Conservation (phyloP, 2,888 invertebrate genomes). For the Phorcus lineatus region DNA sequence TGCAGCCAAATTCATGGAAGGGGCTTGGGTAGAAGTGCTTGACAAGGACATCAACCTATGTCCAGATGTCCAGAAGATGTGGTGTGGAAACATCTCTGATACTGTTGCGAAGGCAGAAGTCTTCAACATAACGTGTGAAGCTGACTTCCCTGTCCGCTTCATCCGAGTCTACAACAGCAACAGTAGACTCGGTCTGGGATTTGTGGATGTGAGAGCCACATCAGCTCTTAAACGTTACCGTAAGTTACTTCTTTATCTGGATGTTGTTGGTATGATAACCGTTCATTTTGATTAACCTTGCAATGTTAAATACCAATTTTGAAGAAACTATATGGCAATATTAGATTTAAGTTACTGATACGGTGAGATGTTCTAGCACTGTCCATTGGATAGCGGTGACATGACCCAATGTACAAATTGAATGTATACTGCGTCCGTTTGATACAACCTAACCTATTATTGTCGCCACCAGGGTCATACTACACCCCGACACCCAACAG, state of each 20-base stretch:
- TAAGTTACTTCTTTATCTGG: too few species aligned
- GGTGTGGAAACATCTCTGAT: background rate
- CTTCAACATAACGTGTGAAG: background rate
- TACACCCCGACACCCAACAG: background rate
- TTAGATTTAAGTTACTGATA: too few species aligned
- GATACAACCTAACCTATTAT: too few species aligned
- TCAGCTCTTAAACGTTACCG: too few species aligned
- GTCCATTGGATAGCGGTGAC: too few species aligned
- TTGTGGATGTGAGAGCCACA: background rate
- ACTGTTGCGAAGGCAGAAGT: background rate
- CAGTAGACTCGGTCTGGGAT: background rate
- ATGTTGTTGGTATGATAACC: too few species aligned
- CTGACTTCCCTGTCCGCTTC: background rate
- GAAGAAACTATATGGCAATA: too few species aligned
- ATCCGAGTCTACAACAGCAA: background rate
- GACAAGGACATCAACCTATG: background rate
- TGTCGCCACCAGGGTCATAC: background rate
- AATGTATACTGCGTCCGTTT: too few species aligned
- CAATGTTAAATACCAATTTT: too few species aligned
- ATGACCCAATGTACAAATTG: too few species aligned
- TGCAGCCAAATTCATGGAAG: background rate
- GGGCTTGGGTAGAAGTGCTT: background rate
- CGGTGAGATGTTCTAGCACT: too few species aligned
- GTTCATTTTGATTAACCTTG: too few species aligned
- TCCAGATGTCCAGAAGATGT: background rate